Evolutionary conservation across 2,797 vertebrate genomes (phyloP).

Genomic region (Gephyroberyx darwinii): DNA sequence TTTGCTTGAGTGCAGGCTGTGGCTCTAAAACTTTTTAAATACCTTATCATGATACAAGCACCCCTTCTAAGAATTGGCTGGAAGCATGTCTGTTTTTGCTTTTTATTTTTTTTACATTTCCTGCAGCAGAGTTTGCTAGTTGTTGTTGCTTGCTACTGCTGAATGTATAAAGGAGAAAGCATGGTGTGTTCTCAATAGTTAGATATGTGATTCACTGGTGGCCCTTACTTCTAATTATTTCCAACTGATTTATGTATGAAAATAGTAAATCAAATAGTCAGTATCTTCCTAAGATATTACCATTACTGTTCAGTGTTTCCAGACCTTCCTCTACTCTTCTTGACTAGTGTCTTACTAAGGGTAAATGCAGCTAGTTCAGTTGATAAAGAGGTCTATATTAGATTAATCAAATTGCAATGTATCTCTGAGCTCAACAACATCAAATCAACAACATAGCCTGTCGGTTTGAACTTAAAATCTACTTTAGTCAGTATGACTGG

Average conservation of each 20-base stretch:
- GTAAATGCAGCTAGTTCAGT: background rate
- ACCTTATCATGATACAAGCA: background rate
- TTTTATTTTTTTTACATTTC: too few relatives aligned
- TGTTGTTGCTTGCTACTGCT: too few relatives aligned
- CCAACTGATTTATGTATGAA: too few relatives aligned
- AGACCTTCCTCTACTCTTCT: background rate
- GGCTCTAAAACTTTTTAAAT: too few relatives aligned
- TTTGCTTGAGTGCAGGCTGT: too few relatives aligned
- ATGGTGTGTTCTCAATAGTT: background rate
- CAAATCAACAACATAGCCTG: slow-evolving; percentile 22
- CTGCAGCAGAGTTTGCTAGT: too few relatives aligned
- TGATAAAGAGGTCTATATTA: slow-evolving; percentile 18
- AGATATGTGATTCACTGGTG: too few relatives aligned
- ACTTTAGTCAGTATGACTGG: background rate
- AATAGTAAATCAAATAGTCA: too few relatives aligned
- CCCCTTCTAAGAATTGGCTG: background rate
- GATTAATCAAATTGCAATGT: slow-evolving; percentile 44
- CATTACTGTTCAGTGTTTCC: background rate
- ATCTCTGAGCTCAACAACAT: slow-evolving; percentile 19
- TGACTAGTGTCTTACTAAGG: slow-evolving; percentile 19
- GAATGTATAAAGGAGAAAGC: background rate
- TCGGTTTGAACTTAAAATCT: background rate
- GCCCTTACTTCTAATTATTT: too few relatives aligned
- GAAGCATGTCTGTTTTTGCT: background rate
- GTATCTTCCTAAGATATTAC: background rate